Evolutionary conservation across 2,113 vertebrate species (phyloP).

Genomic region (Promerops cafer): DNA sequence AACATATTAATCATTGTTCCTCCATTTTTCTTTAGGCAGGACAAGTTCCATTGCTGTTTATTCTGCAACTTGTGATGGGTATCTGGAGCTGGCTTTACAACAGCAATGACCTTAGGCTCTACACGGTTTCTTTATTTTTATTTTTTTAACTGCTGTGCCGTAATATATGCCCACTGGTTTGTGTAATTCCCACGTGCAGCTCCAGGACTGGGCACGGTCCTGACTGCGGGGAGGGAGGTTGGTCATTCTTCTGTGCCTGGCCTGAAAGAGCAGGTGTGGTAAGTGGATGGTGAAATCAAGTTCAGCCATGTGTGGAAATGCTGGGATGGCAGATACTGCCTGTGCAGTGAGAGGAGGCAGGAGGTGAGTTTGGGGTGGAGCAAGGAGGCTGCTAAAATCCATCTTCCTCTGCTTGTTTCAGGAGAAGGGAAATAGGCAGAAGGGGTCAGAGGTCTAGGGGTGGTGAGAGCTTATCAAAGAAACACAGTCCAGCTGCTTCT

Average conservation of each 20-base stretch:
- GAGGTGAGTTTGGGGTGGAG: neutral
- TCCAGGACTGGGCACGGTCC: neutral
- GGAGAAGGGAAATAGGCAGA: neutral
- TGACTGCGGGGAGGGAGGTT: neutral
- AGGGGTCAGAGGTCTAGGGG: neutral
- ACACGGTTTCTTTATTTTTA: neutral
- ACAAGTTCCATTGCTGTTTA: slow-evolving; percentile 38
- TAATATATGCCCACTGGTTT: neutral
- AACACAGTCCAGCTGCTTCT: neutral
- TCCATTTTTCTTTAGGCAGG: slow-evolving; percentile 34
- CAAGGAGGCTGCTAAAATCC: neutral
- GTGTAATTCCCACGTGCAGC: neutral
- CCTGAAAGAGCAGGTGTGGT: neutral
- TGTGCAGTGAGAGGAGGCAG: neutral
- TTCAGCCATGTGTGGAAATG: neutral
- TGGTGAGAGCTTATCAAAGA: neutral
- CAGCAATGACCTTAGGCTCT: neutral
- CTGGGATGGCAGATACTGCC: neutral
- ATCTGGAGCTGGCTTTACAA: slow-evolving; percentile 10
- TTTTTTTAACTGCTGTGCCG: neutral
- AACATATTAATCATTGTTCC: slow-evolving; percentile 49
- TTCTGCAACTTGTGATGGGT: slow-evolving; percentile 7
- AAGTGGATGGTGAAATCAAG: neutral
- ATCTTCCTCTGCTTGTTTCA: neutral
- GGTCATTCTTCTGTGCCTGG: neutral